A percentile compares a stretch with the other conserved stretches of the same genome.
phyloP scores from a whole-genome alignment of 2,888 invertebrate species.

The Clostera curtula region DNA sequence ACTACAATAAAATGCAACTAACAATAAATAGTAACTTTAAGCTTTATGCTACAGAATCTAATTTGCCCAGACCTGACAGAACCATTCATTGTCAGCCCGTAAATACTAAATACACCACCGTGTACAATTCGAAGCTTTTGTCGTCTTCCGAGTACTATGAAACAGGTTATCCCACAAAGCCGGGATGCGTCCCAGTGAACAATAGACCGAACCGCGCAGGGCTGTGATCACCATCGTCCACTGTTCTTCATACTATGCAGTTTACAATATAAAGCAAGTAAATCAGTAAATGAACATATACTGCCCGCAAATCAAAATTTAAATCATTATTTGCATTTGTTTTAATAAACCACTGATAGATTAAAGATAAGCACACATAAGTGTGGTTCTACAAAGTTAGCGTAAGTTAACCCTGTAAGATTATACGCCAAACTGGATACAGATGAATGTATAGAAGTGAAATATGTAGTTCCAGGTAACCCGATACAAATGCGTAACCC shows the following conservation, averaged over 20 bases:
- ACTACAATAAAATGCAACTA: too few species aligned
- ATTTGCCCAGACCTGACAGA: too few species aligned
- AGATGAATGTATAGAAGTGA: conserved; percentile 42
- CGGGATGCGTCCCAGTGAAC: conserved; percentile 37
- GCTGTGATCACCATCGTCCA: conserved; percentile 5
- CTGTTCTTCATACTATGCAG: too few species aligned
- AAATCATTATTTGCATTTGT: too few species aligned
- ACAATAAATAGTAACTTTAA: too few species aligned
- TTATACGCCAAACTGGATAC: conserved; percentile 31
- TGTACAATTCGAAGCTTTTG: conserved; percentile 34
- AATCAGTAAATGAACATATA: conserved; percentile 1
- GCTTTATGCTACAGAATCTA: too few species aligned
- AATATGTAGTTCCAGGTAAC: conserved; percentile 45
- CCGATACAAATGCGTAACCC: conserved; percentile 44
- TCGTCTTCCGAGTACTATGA: conserved; percentile 32
- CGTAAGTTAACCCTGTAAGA: conserved; percentile 10
- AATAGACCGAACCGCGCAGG: conserved; percentile 32
- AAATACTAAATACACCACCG: conserved; percentile 3
- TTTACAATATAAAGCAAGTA: too few species aligned
- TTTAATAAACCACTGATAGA: not conserved
- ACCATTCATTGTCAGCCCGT: too few species aligned
- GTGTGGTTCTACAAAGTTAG: not conserved
- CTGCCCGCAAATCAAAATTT: conserved; percentile 3
- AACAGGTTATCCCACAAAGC: conserved; percentile 51
- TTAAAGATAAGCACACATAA: not conserved